A percentile compares a stretch with the other conserved stretches of the same genome.
phyloP scores from a whole-genome alignment of 1,140 invertebrate genomes.

The Luehdorfia chinensis region DNA sequence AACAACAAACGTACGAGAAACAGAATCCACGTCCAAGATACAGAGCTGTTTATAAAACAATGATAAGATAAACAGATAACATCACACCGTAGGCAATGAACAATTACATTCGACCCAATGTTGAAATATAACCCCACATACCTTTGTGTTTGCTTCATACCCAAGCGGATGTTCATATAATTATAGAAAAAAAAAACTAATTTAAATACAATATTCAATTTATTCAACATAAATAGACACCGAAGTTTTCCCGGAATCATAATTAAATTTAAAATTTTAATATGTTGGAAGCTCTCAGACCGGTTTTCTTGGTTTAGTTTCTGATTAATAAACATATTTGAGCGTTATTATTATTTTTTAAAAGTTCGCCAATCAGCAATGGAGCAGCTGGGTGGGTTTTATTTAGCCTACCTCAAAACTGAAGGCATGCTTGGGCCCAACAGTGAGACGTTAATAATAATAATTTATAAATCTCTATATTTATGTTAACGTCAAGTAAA shows the following conservation, averaged over 20 bases:
- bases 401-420: no score
- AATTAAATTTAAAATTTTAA: constrained; percentile 16
- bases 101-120: neutral
- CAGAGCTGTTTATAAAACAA: constrained; percentile 2
- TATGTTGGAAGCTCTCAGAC: no score
- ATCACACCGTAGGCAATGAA: neutral
- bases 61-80: constrained; percentile 7
- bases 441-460: no score
- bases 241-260: constrained; percentile 1
- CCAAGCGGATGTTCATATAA: constrained; percentile 4
- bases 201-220: constrained; percentile 21
- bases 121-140: neutral
- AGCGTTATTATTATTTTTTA: no score
- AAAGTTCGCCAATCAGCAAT: no score
- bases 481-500: no score
- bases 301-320: no score
- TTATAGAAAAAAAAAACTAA: constrained; percentile 14
- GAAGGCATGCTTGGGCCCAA: no score
- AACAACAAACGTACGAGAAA: constrained; percentile 1
- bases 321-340: no score
- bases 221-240: constrained; percentile 1
- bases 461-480: no score
- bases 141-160: neutral
- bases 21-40: neutral
- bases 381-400: no score